phyloP scores from a whole-genome alignment of 2,113 vertebrate genomes.

The Condylura cristata region DNA sequence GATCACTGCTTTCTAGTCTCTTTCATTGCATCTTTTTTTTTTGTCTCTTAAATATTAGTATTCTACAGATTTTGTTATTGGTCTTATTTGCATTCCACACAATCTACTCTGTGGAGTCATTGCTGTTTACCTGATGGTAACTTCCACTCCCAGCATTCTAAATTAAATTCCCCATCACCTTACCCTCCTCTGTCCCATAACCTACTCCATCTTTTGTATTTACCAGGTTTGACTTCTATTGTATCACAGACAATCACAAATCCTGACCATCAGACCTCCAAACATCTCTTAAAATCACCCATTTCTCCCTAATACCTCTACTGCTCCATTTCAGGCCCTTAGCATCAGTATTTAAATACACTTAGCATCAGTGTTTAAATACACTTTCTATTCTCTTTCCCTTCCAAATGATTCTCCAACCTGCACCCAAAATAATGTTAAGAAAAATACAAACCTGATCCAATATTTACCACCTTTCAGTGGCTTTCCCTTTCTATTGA shows the following conservation, averaged over 20 bases:
- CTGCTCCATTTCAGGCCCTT: neutral
- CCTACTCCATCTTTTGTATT: neutral
- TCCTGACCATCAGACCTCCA: neutral
- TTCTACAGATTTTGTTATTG: neutral
- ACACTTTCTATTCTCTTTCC: neutral
- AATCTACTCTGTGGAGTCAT: neutral
- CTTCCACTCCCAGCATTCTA: neutral
- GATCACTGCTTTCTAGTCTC: neutral
- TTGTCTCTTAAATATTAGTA: neutral
- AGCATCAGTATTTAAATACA: neutral
- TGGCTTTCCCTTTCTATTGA: neutral
- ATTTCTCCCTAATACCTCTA: neutral
- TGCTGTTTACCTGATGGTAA: neutral
- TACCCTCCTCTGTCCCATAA: neutral
- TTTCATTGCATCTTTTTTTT: neutral
- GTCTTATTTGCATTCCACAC: neutral
- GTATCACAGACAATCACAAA: neutral
- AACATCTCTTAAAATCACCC: neutral
- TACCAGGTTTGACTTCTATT: neutral
- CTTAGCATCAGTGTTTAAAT: neutral
- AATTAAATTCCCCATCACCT: neutral
- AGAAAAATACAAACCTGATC: neutral
- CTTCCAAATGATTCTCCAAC: neutral
- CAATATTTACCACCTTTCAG: neutral
- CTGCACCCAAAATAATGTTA: neutral